Conservation (phyloP, 2,888 invertebrate genomes). For the Sycophila texana region DNA sequence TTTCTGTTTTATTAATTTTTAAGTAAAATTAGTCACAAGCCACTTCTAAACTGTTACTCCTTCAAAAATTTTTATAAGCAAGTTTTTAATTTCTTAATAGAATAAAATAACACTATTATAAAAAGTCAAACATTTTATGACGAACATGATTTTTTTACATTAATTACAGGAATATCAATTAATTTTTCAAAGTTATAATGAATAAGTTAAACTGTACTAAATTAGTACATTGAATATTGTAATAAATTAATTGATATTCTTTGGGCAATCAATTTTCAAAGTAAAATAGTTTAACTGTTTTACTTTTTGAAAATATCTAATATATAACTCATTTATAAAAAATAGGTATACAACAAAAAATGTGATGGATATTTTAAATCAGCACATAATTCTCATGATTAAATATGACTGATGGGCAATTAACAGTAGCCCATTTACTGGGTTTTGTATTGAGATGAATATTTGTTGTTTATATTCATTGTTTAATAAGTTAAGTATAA, state of each 20-base stretch:
- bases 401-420: conserved; percentile 12
- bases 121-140: background rate
- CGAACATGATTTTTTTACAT: background rate
- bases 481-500: conserved; percentile 21
- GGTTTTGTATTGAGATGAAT: conserved; percentile 24
- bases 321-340: background rate
- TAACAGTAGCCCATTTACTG: conserved; percentile 19
- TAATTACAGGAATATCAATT: conserved; percentile 33
- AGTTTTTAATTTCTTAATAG: conserved; percentile 13
- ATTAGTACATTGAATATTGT: background rate
- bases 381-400: background rate
- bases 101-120: conserved; percentile 18
- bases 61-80: conserved; percentile 1
- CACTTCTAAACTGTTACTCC: conserved; percentile 1
- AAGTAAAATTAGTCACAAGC: conserved; percentile 10
- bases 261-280: background rate
- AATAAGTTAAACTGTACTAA: background rate
- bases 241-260: conserved; percentile 25
- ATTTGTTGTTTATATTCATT: conserved; percentile 36
- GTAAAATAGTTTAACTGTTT: background rate
- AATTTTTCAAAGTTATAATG: conserved; percentile 8
- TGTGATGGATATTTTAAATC: background rate
- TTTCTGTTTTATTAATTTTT: conserved; percentile 21
- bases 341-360: conserved; percentile 5
- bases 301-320: background rate